Base-by-base conservation (phyloP, 2,113 vertebrate genomes). In the Albula goreensis region DNA sequence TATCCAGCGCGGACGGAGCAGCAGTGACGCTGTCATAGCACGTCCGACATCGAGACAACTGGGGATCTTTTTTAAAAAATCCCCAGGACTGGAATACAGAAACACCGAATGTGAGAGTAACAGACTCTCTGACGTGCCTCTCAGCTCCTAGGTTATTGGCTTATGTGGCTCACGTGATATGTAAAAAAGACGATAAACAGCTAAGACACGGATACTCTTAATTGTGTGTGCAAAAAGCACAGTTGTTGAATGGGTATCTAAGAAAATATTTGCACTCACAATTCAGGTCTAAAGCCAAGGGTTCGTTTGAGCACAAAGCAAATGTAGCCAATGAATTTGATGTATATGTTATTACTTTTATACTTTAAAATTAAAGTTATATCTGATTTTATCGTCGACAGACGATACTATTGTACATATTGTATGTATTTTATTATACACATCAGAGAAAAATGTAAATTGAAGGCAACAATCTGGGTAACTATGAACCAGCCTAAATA, bases 1-100 rank as follows among this genome's bases (percentile, higher is more conserved):
- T 94, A 98, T 97, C 98, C 98, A 99, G 96, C 97, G 97, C 92
- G 98, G 97, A 93, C 98, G 97, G 94, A 99, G 97, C 94, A 99
- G 97, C 93, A 99, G 95, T 95, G 98, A 97, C 94, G 97, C 97
- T 96, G 98, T 99, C 98, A 99, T 99, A 99, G 97, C 98, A 97
- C 97, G 97, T 95, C 96, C 96, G 94, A 96, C 97, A 97, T 97
- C 94, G 96, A 98, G 96, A 95, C 96, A 94, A 96, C 94, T 96
- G 96, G 31, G 31, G 96, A 97, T 97, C 97, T 97, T 97, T 97
- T 97, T 97, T 96, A 96, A 98, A 98, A 85, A 97, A 95, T 66
- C 96, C 97, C 96, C 96, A 94, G 97, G 96, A 98, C 96, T 98
- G 97, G 97, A 85, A 95, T 96, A 94, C 95, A 95, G 94, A 96